Conservation (phyloP, 2,797 vertebrate genomes). For the Periophthalmus magnuspinnatus region DNA sequence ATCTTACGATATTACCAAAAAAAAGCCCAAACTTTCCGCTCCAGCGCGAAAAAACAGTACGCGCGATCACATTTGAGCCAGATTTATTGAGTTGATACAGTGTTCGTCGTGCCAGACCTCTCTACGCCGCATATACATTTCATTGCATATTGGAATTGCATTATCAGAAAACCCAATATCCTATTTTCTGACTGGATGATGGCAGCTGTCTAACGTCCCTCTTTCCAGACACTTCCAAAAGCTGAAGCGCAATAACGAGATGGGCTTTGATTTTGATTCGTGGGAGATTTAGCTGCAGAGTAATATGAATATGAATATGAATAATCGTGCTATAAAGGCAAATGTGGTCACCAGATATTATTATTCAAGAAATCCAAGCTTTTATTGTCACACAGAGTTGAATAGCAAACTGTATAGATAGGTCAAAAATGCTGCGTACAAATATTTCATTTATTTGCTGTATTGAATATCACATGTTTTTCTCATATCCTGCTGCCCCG, state of each 20-base stretch:
- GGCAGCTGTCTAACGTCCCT: not conserved
- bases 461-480: constrained; percentile 5
- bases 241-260: not conserved
- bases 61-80: no score
- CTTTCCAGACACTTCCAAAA: not conserved
- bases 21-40: no score
- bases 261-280: not conserved
- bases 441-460: not conserved
- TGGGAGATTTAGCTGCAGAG: not conserved
- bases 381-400: not conserved
- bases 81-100: no score
- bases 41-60: no score
- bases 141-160: not conserved
- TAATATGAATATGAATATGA: not conserved
- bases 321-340: not conserved
- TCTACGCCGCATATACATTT: no score
- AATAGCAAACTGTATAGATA: not conserved
- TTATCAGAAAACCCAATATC: not conserved
- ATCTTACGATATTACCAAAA: no score
- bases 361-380: not conserved
- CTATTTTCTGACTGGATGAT: not conserved
- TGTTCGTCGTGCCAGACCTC: no score
- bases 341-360: not conserved
- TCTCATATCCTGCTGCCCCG: not conserved
- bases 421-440: not conserved